Evolutionary conservation across 92 coral and sea anemone species (phyloP).

Genomic region (Zoanthus solanderi): DNA sequence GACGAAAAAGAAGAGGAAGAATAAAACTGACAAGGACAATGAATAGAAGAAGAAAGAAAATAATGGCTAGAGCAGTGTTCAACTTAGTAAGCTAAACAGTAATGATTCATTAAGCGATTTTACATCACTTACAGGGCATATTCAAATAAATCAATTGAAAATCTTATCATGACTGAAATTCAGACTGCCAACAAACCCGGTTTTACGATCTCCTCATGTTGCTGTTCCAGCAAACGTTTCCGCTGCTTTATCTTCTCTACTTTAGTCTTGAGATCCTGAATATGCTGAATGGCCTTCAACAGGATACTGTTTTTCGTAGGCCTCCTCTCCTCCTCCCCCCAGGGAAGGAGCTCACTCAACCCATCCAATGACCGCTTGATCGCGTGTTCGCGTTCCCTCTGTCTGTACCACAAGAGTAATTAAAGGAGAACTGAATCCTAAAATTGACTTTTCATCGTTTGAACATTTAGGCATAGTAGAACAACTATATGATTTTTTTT

Average conservation of each 20-base stretch:
- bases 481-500: no score
- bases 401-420: conserved; percentile 6
- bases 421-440: not conserved
- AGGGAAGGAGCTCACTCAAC: conserved; percentile 26
- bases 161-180: not conserved
- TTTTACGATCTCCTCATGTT: not conserved
- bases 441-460: not conserved
- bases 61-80: no score
- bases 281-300: conserved; percentile 23
- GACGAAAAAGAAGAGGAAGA: no score
- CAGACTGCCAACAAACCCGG: not conserved
- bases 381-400: conserved; percentile 49
- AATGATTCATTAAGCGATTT: no score
- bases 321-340: conserved; percentile 28
- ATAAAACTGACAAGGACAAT: no score
- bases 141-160: no score
- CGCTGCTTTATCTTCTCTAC: not conserved
- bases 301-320: conserved; percentile 33
- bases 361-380: conserved; percentile 37
- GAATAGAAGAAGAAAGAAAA: no score
- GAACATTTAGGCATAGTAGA: not conserved
- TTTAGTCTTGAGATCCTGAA: conserved; percentile 18
- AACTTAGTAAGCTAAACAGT: no score
- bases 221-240: conserved; percentile 5
- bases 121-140: no score